Conservation (phyloP, 2,113 vertebrate species). For the Anguilla rostrata region DNA sequence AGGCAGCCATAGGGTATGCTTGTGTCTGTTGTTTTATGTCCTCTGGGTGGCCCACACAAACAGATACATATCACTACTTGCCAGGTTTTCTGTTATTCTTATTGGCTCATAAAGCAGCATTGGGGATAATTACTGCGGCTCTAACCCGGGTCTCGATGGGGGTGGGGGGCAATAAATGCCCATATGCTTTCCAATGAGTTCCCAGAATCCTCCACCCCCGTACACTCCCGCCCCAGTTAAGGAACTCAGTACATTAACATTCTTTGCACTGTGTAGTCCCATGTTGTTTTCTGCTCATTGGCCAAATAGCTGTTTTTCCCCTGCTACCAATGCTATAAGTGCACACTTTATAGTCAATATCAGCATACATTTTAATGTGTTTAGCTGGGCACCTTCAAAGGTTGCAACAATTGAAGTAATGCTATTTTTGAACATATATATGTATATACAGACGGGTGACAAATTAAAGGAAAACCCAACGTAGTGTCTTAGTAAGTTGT, state of each 20-base stretch:
- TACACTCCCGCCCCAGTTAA: neutral
- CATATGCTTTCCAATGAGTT: constrained; percentile 37
- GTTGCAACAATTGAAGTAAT: too few species aligned
- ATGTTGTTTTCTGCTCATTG: neutral
- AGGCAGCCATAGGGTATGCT: constrained; percentile 8
- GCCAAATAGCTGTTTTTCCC: neutral
- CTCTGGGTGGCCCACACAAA: constrained; percentile 32
- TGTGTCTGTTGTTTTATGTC: constrained; percentile 32
- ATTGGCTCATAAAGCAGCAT: constrained; percentile 50
- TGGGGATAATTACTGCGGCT: constrained; percentile 49
- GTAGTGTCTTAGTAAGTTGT: too few species aligned
- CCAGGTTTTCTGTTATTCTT: constrained; percentile 43
- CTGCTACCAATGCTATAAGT: neutral
- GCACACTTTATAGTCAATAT: neutral
- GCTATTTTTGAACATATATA: too few species aligned
- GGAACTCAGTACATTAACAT: neutral
- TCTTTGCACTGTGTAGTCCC: neutral
- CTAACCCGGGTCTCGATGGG: constrained; percentile 47
- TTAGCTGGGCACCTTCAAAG: too few species aligned
- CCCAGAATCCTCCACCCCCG: neutral
- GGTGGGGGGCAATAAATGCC: constrained; percentile 38
- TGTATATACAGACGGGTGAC: too few species aligned
- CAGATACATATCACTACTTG: constrained; percentile 36
- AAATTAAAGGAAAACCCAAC: too few species aligned
- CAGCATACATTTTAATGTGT: neutral